Percentiles rank a stretch among this genome's conserved stretches.
phyloP scores from a whole-genome alignment of 1,140 invertebrate species.

The Leguminivora glycinivorella region DNA sequence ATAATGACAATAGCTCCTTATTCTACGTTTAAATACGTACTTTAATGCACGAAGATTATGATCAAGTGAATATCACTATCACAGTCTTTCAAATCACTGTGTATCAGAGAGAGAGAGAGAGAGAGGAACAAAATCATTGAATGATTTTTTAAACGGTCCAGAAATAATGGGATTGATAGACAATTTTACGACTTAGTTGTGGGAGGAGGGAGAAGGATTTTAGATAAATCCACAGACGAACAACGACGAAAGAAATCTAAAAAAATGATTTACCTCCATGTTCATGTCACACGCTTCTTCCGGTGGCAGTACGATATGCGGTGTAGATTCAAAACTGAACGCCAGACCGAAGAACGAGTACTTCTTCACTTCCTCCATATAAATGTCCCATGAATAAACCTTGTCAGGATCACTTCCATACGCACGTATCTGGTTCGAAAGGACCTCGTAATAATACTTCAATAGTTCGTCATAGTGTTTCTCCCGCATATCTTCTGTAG shows the following conservation, averaged over 20 bases:
- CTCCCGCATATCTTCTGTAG: conserved; percentile 78
- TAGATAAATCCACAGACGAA: neutral
- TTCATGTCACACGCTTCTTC: conserved; percentile 82
- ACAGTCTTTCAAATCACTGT: no score
- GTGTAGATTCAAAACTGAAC: conserved; percentile 83
- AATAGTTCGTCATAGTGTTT: conserved; percentile 80
- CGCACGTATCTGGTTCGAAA: conserved; percentile 78
- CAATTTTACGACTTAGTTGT: neutral
- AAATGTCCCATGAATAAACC: conserved; percentile 78
- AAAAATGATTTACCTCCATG: conserved; percentile 67
- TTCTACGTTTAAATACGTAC: no score
- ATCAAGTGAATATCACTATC: no score
- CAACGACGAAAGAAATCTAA: neutral
- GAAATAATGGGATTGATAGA: no score
- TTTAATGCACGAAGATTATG: no score
- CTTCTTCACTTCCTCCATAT: conserved; percentile 80
- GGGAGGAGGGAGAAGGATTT: neutral
- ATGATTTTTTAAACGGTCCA: no score
- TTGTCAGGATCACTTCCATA: conserved; percentile 81
- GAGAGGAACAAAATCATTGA: no score
- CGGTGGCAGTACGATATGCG: conserved; percentile 80
- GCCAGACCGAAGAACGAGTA: conserved; percentile 81
- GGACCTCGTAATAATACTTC: conserved; percentile 79
- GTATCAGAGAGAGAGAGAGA: no score
- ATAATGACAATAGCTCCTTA: no score